Percentiles rank a stretch among this genome's conserved stretches.
phyloP scores from a whole-genome alignment of 2,113 vertebrate genomes.

The Syngnathus scovelli region DNA sequence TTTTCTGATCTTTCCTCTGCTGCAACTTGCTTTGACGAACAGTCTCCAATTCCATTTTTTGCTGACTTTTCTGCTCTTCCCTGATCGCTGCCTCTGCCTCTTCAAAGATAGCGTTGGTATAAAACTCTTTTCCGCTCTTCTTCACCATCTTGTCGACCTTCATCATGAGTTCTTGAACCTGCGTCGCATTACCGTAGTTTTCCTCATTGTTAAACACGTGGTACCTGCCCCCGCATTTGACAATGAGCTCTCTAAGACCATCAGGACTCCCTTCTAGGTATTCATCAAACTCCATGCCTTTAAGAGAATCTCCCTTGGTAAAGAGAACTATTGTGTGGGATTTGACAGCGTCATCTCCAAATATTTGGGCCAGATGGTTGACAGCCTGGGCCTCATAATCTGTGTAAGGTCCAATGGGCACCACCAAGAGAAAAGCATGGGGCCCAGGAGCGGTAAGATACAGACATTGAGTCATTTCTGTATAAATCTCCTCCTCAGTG shows the following conservation, averaged over 20 bases:
- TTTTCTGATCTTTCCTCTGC: too few species aligned
- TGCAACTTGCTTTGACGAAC: too few species aligned
- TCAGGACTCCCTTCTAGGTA: constrained; percentile 54
- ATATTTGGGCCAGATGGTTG: constrained; percentile 52
- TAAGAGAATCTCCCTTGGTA: constrained; percentile 67
- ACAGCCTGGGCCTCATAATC: constrained; percentile 52
- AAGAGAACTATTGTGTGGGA: constrained; percentile 70
- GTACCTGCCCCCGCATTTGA: constrained; percentile 65
- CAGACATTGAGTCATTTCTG: constrained; percentile 67
- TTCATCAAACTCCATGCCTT: constrained; percentile 47
- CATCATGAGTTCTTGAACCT: constrained; percentile 60
- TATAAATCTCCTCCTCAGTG: too few species aligned
- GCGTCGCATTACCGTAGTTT: constrained; percentile 40
- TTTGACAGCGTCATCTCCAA: constrained; percentile 60
- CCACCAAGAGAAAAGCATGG: constrained; percentile 70
- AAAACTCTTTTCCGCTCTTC: constrained; percentile 45
- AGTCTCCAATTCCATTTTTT: too few species aligned
- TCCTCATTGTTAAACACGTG: constrained; percentile 73
- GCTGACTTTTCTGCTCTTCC: too few species aligned
- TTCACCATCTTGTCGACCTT: constrained; percentile 66
- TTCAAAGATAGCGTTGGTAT: constrained; percentile 59
- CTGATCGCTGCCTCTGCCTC: constrained; percentile 61
- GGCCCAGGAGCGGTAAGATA: constrained; percentile 63
- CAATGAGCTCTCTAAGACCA: constrained; percentile 57
- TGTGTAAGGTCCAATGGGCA: constrained; percentile 70